phyloP scores from a whole-genome alignment of 2,888 invertebrate species.

The Pristionchus arcanus region DNA sequence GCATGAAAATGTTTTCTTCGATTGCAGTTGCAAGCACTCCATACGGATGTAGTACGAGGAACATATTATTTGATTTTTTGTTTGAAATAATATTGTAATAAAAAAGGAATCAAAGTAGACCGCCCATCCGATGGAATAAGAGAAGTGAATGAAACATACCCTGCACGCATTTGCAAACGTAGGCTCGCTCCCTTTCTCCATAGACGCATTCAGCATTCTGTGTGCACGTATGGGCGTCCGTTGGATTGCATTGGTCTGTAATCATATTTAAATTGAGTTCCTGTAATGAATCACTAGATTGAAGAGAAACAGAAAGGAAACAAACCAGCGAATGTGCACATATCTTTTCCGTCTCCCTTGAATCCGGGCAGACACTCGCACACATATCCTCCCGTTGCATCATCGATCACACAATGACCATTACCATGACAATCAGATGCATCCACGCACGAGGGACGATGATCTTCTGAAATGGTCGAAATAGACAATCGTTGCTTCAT shows the following conservation, averaged over 20 bases:
- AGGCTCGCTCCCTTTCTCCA: conserved; percentile 76
- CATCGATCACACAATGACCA: conserved; percentile 79
- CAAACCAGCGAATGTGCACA: conserved; percentile 69
- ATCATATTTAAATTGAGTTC: background rate
- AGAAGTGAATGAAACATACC: conserved; percentile 51
- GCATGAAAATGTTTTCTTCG: background rate
- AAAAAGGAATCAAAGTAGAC: background rate
- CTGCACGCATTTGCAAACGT: conserved; percentile 83
- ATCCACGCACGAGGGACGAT: conserved; percentile 76
- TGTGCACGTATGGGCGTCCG: conserved; percentile 70
- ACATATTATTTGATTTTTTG: too few relatives aligned
- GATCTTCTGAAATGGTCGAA: conserved; percentile 51
- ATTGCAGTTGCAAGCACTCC: background rate
- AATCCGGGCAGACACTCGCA: conserved; percentile 81
- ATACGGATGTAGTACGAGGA: background rate
- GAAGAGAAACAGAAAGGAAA: background rate
- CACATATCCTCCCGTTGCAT: conserved; percentile 78
- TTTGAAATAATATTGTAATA: too few relatives aligned
- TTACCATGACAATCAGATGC: conserved; percentile 80
- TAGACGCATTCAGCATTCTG: conserved; percentile 79
- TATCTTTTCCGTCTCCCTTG: conserved; percentile 80
- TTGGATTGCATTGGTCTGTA: conserved; percentile 76
- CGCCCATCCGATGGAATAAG: background rate
- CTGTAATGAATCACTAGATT: background rate
- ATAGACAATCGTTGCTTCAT: background rate